A percentile compares a stretch with the other conserved stretches of the same genome.
Conservation (phyloP, 1,140 invertebrate species). For the Danaus melanippus region DNA sequence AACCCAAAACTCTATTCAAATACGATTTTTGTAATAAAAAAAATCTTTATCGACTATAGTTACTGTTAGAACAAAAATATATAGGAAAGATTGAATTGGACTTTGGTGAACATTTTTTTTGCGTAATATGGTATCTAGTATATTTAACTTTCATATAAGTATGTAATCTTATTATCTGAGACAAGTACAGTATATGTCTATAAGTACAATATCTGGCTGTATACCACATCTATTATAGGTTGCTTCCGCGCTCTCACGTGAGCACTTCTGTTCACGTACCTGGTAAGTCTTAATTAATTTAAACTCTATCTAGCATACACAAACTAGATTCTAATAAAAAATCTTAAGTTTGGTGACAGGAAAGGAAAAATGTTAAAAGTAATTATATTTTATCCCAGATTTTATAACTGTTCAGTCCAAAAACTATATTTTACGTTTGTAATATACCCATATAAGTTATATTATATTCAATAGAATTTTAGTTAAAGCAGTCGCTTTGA, state of each 20-base stretch:
- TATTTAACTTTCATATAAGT: background rate
- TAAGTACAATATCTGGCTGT: background rate
- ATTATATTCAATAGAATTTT: background rate
- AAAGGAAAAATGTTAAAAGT: background rate
- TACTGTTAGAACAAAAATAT: too few relatives aligned
- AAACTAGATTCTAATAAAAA: constrained; percentile 28
- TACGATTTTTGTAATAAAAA: too few relatives aligned
- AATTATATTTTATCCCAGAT: constrained; percentile 1
- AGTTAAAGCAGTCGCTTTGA: too few relatives aligned
- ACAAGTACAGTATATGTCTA: background rate
- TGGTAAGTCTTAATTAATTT: constrained; percentile 36
- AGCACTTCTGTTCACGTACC: constrained; percentile 25
- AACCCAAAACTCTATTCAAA: too few relatives aligned
- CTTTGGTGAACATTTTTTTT: too few relatives aligned
- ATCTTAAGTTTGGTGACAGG: constrained; percentile 1
- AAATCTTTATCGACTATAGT: too few relatives aligned
- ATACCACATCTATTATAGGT: constrained; percentile 7
- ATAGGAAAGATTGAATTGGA: too few relatives aligned
- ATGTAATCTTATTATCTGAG: background rate
- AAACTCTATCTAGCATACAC: constrained; percentile 31
- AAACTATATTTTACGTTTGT: background rate
- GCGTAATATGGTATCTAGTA: too few relatives aligned
- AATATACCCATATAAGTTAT: too few relatives aligned
- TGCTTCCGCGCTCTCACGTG: constrained; percentile 3
- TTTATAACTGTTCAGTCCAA: background rate